These are phyloP conservation scores for Euzophera pinguis DNA, from an alignment of 2,888 invertebrate species.

Conservation along the genomic window DNA sequence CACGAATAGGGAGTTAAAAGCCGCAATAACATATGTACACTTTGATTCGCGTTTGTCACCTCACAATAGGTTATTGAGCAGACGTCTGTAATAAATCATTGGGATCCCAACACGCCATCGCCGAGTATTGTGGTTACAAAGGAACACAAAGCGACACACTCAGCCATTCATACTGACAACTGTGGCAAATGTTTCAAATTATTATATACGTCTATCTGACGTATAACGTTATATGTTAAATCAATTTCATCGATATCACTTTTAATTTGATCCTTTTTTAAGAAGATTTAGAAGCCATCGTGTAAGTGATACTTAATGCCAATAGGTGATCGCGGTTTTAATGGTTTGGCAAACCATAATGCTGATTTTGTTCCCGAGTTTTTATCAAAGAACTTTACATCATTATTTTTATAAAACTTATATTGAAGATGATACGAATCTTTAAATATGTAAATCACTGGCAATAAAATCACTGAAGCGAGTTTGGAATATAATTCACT, in stretches of 20 bases:
- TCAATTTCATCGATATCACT: neutral
- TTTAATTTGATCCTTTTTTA: no score
- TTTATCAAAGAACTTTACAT: no score
- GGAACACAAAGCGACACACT: neutral
- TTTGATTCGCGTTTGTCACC: conserved; percentile 7
- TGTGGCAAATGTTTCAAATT: conserved; percentile 4
- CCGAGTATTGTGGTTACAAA: neutral
- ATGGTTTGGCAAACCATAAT: no score
- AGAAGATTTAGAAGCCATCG: no score
- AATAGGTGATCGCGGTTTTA: no score
- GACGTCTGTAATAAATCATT: conserved; percentile 2
- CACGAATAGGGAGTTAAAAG: neutral
- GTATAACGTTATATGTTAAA: neutral
- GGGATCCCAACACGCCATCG: neutral
- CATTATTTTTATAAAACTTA: neutral
- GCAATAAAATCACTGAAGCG: neutral
- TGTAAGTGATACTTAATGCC: no score
- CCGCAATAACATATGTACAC: neutral
- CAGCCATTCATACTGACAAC: conserved; percentile 4
- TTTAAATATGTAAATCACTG: neutral
- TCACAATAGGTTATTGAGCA: neutral
- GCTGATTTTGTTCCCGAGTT: no score
- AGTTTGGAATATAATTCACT: neutral
- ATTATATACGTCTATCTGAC: conserved; percentile 2
- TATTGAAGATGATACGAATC: neutral